Conservation (phyloP, 2,888 invertebrate species). For the Drosophila pullipes region DNA sequence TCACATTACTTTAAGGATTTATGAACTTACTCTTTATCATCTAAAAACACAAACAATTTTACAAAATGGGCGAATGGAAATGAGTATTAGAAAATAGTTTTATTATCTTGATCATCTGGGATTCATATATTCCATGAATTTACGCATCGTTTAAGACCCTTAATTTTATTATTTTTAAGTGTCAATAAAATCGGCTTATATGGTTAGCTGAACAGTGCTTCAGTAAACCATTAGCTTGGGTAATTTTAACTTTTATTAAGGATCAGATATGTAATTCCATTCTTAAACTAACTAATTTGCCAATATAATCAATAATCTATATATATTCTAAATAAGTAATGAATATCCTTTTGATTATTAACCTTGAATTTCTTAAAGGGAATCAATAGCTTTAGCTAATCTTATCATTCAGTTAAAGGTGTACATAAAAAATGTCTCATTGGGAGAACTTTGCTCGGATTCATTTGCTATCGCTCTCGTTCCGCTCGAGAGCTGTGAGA, state of each 20-base stretch:
- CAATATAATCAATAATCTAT: not conserved
- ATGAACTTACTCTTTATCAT: not conserved
- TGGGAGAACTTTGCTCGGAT: conserved; percentile 1
- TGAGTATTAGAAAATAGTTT: not conserved
- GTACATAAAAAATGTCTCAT: not conserved
- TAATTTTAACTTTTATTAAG: not conserved
- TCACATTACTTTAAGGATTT: not conserved
- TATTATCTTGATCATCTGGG: not conserved
- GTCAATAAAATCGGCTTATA: not conserved
- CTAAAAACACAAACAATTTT: not conserved
- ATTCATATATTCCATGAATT: not conserved
- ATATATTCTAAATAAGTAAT: no score
- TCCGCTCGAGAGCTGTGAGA: conserved; percentile 17
- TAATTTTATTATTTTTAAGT: not conserved
- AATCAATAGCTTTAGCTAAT: not conserved
- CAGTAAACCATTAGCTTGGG: not conserved
- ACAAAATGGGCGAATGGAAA: not conserved
- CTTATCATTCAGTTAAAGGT: not conserved
- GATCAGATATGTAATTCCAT: not conserved
- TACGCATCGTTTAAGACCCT: not conserved
- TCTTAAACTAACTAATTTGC: not conserved
- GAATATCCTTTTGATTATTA: not conserved
- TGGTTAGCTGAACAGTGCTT: not conserved
- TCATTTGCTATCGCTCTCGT: not conserved
- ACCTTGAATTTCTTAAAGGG: not conserved